phyloP scores from a whole-genome alignment of 1,140 invertebrate species.

The Acarapis woodi region DNA sequence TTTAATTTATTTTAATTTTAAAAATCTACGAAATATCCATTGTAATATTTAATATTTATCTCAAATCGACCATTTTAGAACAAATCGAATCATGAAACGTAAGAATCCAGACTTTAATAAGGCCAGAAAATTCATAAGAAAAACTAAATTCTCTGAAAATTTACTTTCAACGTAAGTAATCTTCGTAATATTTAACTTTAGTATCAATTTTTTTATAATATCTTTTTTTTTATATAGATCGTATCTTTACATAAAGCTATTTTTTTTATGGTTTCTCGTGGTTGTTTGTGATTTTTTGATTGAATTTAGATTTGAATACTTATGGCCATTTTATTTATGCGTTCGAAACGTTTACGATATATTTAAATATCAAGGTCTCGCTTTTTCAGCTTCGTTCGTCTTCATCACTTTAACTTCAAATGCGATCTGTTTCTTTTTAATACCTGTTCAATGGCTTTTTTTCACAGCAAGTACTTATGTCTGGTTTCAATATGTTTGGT shows the following conservation, averaged over 20 bases:
- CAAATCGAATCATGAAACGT: background rate
- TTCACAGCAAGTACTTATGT: constrained; percentile 94
- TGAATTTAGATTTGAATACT: constrained; percentile 95
- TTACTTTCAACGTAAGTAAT: no score
- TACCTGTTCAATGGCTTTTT: constrained; percentile 90
- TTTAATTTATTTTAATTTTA: constrained; percentile 16
- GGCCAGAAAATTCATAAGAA: background rate
- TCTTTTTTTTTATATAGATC: constrained; percentile 31
- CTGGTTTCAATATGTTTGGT: constrained; percentile 96
- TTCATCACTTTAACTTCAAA: constrained; percentile 92
- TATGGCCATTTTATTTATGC: constrained; percentile 94
- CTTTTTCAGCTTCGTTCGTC: constrained; percentile 92
- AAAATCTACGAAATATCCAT: constrained; percentile 16
- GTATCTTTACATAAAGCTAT: constrained; percentile 77
- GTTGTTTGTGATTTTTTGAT: constrained; percentile 85
- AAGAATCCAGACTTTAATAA: background rate
- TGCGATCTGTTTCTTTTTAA: constrained; percentile 96
- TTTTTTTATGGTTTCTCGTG: constrained; percentile 77
- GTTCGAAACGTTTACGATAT: constrained; percentile 86
- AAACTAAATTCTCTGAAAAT: background rate
- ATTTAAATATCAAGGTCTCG: constrained; percentile 95
- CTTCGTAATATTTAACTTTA: no score
- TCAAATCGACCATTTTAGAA: background rate
- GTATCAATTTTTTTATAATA: background rate
- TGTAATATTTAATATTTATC: constrained; percentile 2